phyloP scores from a whole-genome alignment of 2,797 vertebrate species.

The Phaenicophaeus curvirostris region DNA sequence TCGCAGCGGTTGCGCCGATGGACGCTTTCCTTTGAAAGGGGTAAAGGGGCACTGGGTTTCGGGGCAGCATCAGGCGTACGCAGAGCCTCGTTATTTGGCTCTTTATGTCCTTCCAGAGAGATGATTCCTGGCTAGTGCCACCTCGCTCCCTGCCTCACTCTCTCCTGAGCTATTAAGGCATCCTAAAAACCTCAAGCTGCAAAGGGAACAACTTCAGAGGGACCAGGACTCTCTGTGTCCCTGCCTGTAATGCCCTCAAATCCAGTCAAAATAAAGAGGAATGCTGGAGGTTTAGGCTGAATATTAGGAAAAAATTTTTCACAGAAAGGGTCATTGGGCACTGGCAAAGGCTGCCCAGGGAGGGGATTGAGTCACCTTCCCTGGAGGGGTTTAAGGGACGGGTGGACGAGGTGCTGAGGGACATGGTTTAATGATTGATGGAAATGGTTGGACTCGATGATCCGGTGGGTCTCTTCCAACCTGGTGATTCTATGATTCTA shows the following conservation, averaged over 20 bases:
- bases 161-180: neutral
- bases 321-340: too few species aligned
- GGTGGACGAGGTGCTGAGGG: too few species aligned
- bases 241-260: neutral
- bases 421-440: too few species aligned
- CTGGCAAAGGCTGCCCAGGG: too few species aligned
- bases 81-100: neutral
- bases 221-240: neutral
- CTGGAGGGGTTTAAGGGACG: too few species aligned
- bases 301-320: too few species aligned
- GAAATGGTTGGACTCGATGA: too few species aligned
- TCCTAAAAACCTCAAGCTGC: neutral
- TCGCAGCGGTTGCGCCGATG: neutral
- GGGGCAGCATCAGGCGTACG: rapidly evolving
- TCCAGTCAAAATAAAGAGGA: neutral
- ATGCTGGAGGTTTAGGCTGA: too few species aligned
- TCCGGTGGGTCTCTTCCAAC: too few species aligned
- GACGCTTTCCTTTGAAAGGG: neutral
- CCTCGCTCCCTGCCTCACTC: neutral
- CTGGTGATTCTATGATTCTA: too few species aligned
- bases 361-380: too few species aligned
- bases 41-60: neutral
- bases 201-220: neutral
- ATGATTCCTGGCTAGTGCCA: neutral
- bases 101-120: neutral